Base-by-base conservation (phyloP, 2,113 vertebrate genomes). In the Girardinichthys multiradiatus region DNA sequence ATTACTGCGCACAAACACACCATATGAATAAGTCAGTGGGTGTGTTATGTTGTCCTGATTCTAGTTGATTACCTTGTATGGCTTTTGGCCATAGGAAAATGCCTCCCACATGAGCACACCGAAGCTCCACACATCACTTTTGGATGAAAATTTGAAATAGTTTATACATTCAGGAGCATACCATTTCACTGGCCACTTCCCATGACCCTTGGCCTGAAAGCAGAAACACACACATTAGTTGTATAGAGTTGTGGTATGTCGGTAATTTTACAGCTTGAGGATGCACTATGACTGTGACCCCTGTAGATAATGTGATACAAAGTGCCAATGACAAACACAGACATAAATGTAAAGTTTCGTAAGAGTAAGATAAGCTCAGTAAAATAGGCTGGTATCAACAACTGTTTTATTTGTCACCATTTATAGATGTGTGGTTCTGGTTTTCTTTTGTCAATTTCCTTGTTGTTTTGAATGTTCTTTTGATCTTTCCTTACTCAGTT, bases 141-240 rank as follows among this genome's bases (percentile, higher is more conserved):
- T 99, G 77, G 95, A 96, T 48, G 98, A 99, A 92, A 99, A 99
- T 79, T 95, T 97, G 74, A 94, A 95, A 93, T 94, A 99, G 91
- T 98, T 97, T 68, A 99, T 98, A 64, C 96, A 98, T 86, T 99
- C 98, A 0, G 98, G 98, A 12, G 98, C 98, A 1, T 99, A 99
- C 98, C 98, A 99, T 74, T 99, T 99, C 31, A 99, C 93, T 0
- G 98, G 98, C 97, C 97, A 99, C 88, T 99, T 99, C 37, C 97
- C 97, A 4, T 95, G 95, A 78, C 91, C 93, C 86, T 97, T 96
- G 29, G 97, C 96, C 98, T 99, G 85, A 5, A 90, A 61, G 14
- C 63, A 13, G 33, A 79, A 21, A 72, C 9, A 51, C 17, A 57
- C 17, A 72, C 57, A 57, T 69, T 15, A 60, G 29, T 30, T 33